A percentile compares a stretch with the other conserved stretches of the same genome.
phyloP scores from a whole-genome alignment of 2,797 vertebrate genomes.

The Strix occidentalis region DNA sequence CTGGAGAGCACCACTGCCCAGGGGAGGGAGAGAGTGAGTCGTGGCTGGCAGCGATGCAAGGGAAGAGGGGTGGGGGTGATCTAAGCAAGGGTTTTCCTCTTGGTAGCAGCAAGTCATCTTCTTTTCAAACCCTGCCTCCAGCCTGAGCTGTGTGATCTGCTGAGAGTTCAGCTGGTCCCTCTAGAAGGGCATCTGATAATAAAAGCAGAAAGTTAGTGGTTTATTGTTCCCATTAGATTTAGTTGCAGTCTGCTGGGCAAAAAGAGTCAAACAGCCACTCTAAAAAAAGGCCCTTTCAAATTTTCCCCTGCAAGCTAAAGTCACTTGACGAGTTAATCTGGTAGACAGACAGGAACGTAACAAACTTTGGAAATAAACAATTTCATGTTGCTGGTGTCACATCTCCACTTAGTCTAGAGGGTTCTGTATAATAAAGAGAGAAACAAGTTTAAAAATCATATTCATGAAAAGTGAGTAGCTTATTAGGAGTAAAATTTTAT shows the following conservation, averaged over 20 bases:
- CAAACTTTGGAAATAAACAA: not conserved
- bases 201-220: not conserved
- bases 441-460: conserved; percentile 8
- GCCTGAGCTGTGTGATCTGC: not conserved
- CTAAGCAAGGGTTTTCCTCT: not conserved
- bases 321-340: not conserved
- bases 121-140: not conserved
- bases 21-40: not conserved
- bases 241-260: not conserved
- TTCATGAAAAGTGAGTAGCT: not conserved
- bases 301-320: not conserved
- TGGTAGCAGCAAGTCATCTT: not conserved
- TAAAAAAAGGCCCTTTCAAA: not conserved
- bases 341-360: not conserved
- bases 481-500: conserved; percentile 55
- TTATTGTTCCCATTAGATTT: not conserved
- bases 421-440: not conserved
- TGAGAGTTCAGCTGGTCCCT: not conserved
- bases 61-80: not conserved
- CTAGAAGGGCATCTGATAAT: not conserved
- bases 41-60: not conserved
- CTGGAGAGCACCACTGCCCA: not conserved
- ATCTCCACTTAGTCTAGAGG: not conserved
- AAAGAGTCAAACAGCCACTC: not conserved
- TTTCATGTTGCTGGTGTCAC: not conserved